Evolutionary conservation across 2,797 vertebrate species (phyloP).

Genomic region (Dromococcyx pavoninus): DNA sequence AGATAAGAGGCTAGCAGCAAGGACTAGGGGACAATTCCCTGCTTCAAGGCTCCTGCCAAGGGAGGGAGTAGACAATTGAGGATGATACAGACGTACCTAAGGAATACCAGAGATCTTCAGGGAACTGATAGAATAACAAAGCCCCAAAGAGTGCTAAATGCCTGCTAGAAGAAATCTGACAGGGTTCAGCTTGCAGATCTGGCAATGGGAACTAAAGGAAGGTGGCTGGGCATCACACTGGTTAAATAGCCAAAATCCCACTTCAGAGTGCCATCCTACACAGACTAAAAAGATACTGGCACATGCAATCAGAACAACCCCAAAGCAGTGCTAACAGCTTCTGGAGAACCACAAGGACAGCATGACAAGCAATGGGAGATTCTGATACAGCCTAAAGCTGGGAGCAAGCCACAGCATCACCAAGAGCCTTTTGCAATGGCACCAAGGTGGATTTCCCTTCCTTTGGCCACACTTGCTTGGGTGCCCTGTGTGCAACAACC

Average conservation of each 20-base stretch:
- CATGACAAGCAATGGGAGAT: accelerated
- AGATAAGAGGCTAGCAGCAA: neutral
- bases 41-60: neutral
- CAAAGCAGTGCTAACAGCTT: neutral
- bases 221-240: neutral
- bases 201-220: neutral
- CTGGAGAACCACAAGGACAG: neutral
- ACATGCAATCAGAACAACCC: neutral
- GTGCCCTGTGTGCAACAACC: accelerated
- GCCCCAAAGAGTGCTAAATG: accelerated
- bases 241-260: neutral
- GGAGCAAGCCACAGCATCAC: neutral
- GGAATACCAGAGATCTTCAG: neutral
- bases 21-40: neutral
- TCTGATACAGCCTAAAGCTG: accelerated
- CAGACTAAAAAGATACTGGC: neutral
- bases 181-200: accelerated
- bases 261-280: neutral
- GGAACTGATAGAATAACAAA: neutral
- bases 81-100: neutral
- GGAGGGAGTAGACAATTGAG: neutral
- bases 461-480: neutral
- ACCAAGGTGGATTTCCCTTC: neutral
- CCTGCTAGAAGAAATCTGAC: accelerated
- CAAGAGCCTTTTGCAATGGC: accelerated